Conservation (phyloP, 2,888 invertebrate species). For the Argyresthia goedartella region DNA sequence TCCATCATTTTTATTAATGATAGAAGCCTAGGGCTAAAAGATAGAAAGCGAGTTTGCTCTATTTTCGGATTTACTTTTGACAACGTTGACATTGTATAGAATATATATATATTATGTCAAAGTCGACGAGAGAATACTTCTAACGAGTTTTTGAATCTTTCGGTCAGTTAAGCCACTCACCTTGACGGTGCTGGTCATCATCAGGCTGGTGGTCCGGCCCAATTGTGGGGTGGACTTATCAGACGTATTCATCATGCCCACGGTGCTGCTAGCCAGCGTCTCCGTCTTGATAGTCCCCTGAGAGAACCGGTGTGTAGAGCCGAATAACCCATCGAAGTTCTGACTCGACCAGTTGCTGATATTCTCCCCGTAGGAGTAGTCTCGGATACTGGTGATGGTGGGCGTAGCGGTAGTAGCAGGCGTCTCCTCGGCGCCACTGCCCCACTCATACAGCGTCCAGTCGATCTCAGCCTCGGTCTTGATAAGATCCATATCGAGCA, state of each 20-base stretch:
- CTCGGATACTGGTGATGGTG: conserved; percentile 21
- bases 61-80: too few species aligned
- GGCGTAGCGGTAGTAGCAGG: conserved; percentile 14
- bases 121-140: neutral
- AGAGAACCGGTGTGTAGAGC: conserved; percentile 38
- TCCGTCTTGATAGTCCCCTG: conserved; percentile 16
- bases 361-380: conserved; percentile 46
- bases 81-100: too few species aligned
- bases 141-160: neutral
- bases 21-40: too few species aligned
- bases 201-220: conserved; percentile 1
- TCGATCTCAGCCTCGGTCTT: conserved; percentile 40
- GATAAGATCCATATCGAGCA: conserved; percentile 33
- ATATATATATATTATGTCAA: neutral
- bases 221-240: conserved; percentile 28
- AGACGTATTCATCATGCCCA: conserved; percentile 7
- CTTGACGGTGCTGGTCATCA: neutral
- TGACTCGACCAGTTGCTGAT: conserved; percentile 23
- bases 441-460: conserved; percentile 31
- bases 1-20: too few species aligned
- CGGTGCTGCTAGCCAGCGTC: neutral
- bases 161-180: neutral
- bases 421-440: too few species aligned
- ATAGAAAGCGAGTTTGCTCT: too few species aligned
- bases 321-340: conserved; percentile 27